Evolutionary conservation across 2,888 invertebrate genomes (phyloP), one percentile per base, ranked within the genome.

Genomic region (Conus canariensis): DNA sequence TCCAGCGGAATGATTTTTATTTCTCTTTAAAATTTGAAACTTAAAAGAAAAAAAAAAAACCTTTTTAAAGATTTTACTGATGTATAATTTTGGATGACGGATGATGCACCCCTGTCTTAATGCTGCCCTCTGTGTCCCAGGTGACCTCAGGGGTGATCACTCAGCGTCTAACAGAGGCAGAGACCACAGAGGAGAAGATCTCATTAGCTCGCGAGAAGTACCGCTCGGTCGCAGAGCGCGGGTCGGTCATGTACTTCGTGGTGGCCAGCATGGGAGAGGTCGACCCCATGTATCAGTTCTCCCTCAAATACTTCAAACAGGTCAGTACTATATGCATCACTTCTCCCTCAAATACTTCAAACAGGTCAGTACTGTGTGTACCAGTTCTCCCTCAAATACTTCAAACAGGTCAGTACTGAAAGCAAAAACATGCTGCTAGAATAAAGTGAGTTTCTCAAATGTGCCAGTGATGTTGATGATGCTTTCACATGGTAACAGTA

Each of bases 271-370:
- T 96, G 95, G 96, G 96, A 16, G 95, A 96, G 87, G 96, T 96
- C 22, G 96, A 96, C 92, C 95, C 96, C 85, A 96, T 96, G 96
- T 96, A 96, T 93, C 96, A 96, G 94, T 96, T 96, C 94, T 96
- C 96, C 45, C 94, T 96, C 88, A 96, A 96, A 92, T 96, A 96
- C 92, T 96, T 96, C 94, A 96, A 96, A 92, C 94, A 94, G 94
- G 96, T 97, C 95, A 94, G 93, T 59, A 30, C 45, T 45, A 4
- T 45, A 45, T 45, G 30, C 30, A n/a, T n/a, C 30, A 2, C 2
- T 30, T 30, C 30, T 30, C 30, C 30, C 30, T 30, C 1, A 45
- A 45, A 45, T 45, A 3, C 4, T 45, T 45, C 4, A 4, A 14
- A 0, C 19, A 96, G 87, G 96, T 96, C n/a, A 96, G 96, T 92